Conservation (phyloP, 1,140 invertebrate species). For the Nylanderia fulva region DNA sequence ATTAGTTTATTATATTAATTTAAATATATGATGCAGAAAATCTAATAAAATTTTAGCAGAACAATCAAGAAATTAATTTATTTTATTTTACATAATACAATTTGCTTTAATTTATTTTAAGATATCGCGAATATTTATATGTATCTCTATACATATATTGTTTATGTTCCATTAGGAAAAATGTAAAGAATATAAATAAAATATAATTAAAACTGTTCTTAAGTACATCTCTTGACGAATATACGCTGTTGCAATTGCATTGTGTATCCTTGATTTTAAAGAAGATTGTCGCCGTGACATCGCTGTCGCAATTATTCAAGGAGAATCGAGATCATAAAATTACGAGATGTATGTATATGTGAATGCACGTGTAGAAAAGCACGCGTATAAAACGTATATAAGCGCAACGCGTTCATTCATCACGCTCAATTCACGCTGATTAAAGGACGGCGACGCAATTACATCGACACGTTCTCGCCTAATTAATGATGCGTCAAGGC, state of each 20-base stretch:
- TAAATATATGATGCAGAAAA: not conserved
- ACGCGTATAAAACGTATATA: not conserved
- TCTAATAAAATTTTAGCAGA: not conserved
- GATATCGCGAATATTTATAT: constrained; percentile 12
- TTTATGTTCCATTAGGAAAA: constrained; percentile 6
- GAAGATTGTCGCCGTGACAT: constrained; percentile 49
- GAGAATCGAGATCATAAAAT: constrained; percentile 6
- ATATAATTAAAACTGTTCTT: constrained; percentile 6
- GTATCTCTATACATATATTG: constrained; percentile 52
- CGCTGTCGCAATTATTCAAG: constrained; percentile 17
- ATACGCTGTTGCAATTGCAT: constrained; percentile 50
- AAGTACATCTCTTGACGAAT: constrained; percentile 28
- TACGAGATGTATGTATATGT: not conserved
- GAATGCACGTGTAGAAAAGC: not conserved
- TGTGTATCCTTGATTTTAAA: constrained; percentile 60
- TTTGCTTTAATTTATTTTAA: not conserved
- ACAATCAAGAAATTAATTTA: not conserved
- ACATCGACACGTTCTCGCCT: constrained; percentile 4
- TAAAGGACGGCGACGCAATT: constrained; percentile 11
- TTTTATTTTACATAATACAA: not conserved
- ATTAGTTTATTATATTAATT: not conserved
- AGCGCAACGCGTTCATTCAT: not conserved
- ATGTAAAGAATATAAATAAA: too few species aligned
- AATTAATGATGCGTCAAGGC: constrained; percentile 45
- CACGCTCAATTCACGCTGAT: constrained; percentile 4